Base-by-base conservation (phyloP, 2,113 vertebrate genomes). In the Ochotona curzoniae region DNA sequence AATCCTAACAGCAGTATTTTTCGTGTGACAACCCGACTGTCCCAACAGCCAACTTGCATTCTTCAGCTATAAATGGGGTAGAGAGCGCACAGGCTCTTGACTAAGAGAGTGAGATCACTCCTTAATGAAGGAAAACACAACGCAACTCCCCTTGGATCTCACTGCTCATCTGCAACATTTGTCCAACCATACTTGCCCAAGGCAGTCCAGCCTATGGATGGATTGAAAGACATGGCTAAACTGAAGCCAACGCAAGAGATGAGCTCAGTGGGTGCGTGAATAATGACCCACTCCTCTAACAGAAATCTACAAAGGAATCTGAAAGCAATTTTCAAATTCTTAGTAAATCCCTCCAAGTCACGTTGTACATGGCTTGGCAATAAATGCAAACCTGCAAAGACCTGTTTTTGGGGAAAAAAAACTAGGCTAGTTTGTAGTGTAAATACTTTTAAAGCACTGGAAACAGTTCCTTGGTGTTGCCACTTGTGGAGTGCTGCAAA, bases 321-420 rank as follows among this genome's bases (percentile, higher is more conserved):
- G 47, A 88, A 89, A 61, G n/a, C 25, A 44, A 75, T 85, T 95
- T 91, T 86, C 10, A 23, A 89, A 74, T 93, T 91, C 74, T 86
- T 86, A 83, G 86, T 66, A 57, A 49, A 86, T 75, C 11, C 70
- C n/a, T 38, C 70, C 74, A 82, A 75, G 18, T 86, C 63, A 88
- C 66, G 69, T 95, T 93, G 94, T 92, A 92, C 79, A 81, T 88
- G 89, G 61, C 85, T 93, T 95, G 94, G 83, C 94, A 95, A 85
- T 47, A 85, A 86, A 44, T 47, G 82, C 32, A 51, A 90, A 90
- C 76, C 75, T 91, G 78, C 0, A 25, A 93, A 96, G 87, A 86
- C 38, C 94, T 96, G 94, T 91, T 96, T 96, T 94, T 94, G 94
- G 38, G 38, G 86, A 83, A 93, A 96, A 93, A 92, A 89, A 96